Base-by-base conservation (phyloP, 1,140 invertebrate species). In the Metopolophium dirhodum region DNA sequence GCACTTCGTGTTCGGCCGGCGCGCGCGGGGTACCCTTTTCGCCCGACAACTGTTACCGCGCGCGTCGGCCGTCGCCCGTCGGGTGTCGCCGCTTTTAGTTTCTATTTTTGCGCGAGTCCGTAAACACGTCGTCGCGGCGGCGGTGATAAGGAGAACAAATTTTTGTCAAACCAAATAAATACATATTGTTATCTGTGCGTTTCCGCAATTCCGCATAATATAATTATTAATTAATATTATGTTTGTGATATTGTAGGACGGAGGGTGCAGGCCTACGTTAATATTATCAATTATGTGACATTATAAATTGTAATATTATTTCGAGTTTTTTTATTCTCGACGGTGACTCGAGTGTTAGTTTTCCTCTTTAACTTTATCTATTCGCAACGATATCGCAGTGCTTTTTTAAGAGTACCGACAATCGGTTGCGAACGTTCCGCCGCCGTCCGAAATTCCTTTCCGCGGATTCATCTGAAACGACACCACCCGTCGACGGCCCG, bases 71-170 rank as follows among this genome's bases (percentile, higher is more conserved):
- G 61, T 77, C 61, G 30, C 30, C 14, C n/a, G 61, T 18, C 61
- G 61, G 61, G 61, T 77, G 61, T 77, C 61, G 41, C 41, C 45
- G 26, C 61, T 45, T 30, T 93, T 93, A 93, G 91, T 93, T 93
- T 93, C 91, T 93, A 93, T 86, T 93, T 93, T 86, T 26, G 91
- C 82, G 91, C 30, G n/a, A 35, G 35, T 37, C n/a, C 82, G 91
- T 57, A 37, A 22, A 30, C 68, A 57, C 82, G 91, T 93, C 77
- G 4, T 7, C n/a, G 61, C 61, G 61, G 61, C 61, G 61, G 61
- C 61, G n/a, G 61, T 85, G 91, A 92, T 92, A 92, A 83, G 35
- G 22, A 54, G 20, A 22, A 51, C 7, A 49, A 88, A 22, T 88
- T 88, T 88, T 88, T 20, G 61, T n/a, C 61, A n/a, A 77, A n/a